Conservation (phyloP, 2,888 invertebrate genomes). For the Synanthedon andrenaeformis region DNA sequence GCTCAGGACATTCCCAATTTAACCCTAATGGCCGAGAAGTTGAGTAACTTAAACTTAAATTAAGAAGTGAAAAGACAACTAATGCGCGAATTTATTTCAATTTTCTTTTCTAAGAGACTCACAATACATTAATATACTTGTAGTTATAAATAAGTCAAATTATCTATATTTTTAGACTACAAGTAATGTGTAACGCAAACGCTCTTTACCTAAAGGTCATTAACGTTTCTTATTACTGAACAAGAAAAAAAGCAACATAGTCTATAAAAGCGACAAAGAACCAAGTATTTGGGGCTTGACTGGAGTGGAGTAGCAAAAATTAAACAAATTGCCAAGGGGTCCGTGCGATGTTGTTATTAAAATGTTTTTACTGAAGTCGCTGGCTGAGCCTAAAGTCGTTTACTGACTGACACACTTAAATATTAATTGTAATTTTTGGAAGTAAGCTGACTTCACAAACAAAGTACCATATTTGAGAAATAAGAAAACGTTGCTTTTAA, state of each 20-base stretch:
- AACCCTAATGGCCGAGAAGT: conserved; percentile 8
- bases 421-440: conserved; percentile 20
- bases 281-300: no score
- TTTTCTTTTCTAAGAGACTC: no score
- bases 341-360: conserved; percentile 5
- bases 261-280: no score
- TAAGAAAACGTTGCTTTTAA: neutral
- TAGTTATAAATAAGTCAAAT: no score
- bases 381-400: conserved; percentile 11
- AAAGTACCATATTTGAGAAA: neutral
- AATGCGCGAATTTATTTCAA: neutral
- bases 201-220: no score
- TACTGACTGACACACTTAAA: conserved; percentile 15
- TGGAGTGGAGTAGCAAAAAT: neutral
- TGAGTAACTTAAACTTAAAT: conserved; percentile 4
- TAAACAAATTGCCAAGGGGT: conserved; percentile 1
- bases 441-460: conserved; percentile 1
- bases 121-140: no score
- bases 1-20: conserved; percentile 14
- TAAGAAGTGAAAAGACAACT: conserved; percentile 5
- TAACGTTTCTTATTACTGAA: no score
- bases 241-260: no score
- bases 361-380: conserved; percentile 4
- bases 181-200: no score
- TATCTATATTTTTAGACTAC: no score